These are phyloP conservation scores for Ondatra zibethicus DNA, from an alignment of 2,113 vertebrate genomes.

Conservation along the genomic window DNA sequence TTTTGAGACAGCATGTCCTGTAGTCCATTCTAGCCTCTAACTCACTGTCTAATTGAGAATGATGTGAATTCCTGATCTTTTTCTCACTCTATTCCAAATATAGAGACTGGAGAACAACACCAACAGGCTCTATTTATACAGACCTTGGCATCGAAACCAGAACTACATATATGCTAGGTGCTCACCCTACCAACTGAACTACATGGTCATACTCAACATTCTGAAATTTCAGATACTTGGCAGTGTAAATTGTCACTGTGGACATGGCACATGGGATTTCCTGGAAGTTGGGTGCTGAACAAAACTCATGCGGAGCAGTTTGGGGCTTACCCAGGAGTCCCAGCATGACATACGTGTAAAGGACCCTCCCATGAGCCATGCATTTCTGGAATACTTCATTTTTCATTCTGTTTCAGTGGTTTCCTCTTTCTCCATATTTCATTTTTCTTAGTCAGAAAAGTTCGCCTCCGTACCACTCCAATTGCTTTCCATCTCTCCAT, in stretches of 20 bases:
- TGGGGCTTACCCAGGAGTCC: background rate
- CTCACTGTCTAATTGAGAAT: background rate
- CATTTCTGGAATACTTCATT: background rate
- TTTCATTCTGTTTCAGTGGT: background rate
- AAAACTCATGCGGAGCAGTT: background rate
- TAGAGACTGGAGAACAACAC: background rate
- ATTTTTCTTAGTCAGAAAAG: background rate
- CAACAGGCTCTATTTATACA: background rate
- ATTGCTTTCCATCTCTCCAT: background rate
- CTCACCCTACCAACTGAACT: background rate
- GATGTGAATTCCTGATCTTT: too few relatives aligned
- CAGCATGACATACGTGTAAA: accelerated
- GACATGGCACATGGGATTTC: too few relatives aligned
- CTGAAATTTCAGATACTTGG: background rate
- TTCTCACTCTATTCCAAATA: background rate
- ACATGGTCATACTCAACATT: background rate
- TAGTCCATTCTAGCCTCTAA: background rate
- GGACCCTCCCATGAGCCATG: accelerated
- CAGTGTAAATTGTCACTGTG: background rate
- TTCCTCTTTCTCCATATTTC: background rate
- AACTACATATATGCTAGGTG: too few relatives aligned
- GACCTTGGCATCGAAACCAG: background rate
- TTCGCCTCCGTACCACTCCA: background rate
- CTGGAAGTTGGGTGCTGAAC: background rate
- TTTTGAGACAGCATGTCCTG: background rate